These are phyloP conservation scores for Canis aureus DNA, from an alignment of 2,113 vertebrate genomes.

Conservation along the genomic window DNA sequence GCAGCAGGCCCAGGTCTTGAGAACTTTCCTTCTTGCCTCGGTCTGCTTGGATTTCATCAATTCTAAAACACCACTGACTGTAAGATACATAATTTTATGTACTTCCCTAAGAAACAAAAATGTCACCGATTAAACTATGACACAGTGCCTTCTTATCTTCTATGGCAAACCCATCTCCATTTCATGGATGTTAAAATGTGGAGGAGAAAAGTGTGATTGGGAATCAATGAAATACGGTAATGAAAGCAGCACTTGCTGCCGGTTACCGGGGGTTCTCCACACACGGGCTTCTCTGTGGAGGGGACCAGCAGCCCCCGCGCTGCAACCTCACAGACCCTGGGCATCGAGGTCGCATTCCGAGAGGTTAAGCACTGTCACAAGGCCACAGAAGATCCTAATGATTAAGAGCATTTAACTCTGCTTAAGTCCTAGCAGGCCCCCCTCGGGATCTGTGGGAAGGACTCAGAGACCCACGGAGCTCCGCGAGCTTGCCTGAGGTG, in stretches of 20 bases:
- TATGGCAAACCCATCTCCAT: constrained; percentile 70
- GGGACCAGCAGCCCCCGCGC: neutral
- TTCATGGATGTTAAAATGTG: constrained; percentile 72
- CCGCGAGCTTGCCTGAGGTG: neutral
- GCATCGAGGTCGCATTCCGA: neutral
- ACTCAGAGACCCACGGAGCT: neutral
- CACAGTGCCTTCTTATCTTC: constrained; percentile 72
- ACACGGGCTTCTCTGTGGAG: neutral
- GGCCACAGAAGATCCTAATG: neutral
- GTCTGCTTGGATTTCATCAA: constrained; percentile 46
- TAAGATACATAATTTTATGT: constrained; percentile 59
- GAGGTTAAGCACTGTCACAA: neutral
- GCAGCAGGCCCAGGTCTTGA: neutral
- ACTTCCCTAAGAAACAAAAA: constrained; percentile 60
- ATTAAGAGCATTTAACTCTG: neutral
- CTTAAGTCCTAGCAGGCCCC: neutral
- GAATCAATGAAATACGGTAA: constrained; percentile 65
- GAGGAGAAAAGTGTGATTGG: constrained; percentile 39
- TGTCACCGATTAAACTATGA: constrained; percentile 73
- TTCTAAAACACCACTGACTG: neutral
- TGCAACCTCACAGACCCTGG: neutral
- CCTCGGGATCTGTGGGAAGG: neutral
- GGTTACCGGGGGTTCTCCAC: neutral
- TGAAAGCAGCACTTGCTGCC: neutral
- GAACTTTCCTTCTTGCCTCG: neutral